Conservation (phyloP, 2,797 vertebrate species). For the Cossypha niveicapilla region DNA sequence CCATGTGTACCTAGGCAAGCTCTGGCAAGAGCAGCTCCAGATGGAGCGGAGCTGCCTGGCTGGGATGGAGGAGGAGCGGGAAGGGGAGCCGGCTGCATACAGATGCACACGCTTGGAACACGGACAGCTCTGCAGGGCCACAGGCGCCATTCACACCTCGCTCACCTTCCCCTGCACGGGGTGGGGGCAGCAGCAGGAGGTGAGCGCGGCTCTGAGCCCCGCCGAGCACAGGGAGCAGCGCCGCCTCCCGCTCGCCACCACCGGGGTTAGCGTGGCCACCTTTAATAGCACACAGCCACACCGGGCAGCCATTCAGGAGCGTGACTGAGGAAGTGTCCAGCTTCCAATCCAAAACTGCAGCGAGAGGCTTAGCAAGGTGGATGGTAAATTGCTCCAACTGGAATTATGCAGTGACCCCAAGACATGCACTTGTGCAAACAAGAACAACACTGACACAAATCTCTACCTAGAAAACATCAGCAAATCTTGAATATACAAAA, state of each 20-base stretch:
- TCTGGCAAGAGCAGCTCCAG: slow-evolving; percentile 24
- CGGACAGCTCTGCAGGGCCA: neutral
- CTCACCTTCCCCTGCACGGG: neutral
- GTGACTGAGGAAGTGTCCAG: neutral
- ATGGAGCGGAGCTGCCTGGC: slow-evolving; percentile 21
- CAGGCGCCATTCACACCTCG: neutral
- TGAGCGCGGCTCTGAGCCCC: neutral
- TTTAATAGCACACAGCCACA: slow-evolving; percentile 4
- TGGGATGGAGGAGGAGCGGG: neutral
- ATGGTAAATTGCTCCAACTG: neutral
- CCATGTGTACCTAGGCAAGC: neutral
- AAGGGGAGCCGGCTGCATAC: neutral
- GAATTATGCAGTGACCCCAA: neutral
- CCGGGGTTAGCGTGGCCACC: neutral
- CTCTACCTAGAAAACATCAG: neutral
- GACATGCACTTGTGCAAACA: neutral
- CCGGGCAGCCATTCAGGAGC: neutral
- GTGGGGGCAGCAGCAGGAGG: neutral
- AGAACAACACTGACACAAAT: accelerated
- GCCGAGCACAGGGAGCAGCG: neutral
- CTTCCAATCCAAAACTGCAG: neutral
- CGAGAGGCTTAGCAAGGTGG: neutral
- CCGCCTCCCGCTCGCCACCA: neutral
- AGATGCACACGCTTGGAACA: slow-evolving; percentile 1
- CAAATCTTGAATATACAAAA: neutral